Conservation (phyloP, 2,888 invertebrate genomes). For the Iselma pallidipennis region DNA sequence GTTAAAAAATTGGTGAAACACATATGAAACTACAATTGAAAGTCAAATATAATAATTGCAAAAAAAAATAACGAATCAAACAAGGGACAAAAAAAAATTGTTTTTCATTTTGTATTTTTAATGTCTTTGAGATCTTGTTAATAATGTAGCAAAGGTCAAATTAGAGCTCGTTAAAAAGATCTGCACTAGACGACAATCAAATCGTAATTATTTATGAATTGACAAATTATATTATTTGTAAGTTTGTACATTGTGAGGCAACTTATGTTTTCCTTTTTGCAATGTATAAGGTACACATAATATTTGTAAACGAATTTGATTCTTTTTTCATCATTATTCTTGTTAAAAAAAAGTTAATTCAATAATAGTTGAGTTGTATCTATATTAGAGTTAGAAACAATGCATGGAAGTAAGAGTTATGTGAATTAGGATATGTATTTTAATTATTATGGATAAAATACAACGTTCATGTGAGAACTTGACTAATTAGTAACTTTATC, state of each 20-base stretch:
- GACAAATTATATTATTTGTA: background rate
- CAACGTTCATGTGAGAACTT: background rate
- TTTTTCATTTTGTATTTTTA: background rate
- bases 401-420: slow-evolving; percentile 3
- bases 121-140: background rate
- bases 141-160: background rate
- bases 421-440: slow-evolving; percentile 1
- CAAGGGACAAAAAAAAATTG: no score
- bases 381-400: background rate
- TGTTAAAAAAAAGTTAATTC: background rate
- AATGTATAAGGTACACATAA: no score
- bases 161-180: background rate
- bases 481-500: background rate
- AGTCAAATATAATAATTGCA: no score
- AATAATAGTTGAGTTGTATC: background rate
- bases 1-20: no score
- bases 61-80: no score
- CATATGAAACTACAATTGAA: no score
- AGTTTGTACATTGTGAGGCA: no score
- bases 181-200: background rate
- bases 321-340: no score
- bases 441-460: background rate
- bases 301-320: background rate
- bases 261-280: background rate
- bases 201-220: background rate